Conservation (phyloP, 2,113 vertebrate genomes). For the Scomber scombrus region DNA sequence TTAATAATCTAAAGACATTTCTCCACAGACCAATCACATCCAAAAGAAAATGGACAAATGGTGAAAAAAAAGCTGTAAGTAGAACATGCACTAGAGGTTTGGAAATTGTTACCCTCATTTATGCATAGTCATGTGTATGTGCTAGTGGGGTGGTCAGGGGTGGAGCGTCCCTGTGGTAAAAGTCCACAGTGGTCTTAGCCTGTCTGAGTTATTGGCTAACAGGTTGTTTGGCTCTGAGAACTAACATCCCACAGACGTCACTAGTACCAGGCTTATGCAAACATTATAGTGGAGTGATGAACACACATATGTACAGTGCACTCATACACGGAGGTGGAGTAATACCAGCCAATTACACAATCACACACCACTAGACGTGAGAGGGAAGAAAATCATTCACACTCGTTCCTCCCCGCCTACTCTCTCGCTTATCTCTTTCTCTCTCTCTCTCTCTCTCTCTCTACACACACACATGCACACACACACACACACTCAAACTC, state of each 20-base stretch:
- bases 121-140: slow-evolving; percentile 66
- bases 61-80: not conserved
- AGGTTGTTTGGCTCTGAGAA: slow-evolving; percentile 59
- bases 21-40: slow-evolving; percentile 15
- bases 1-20: slow-evolving; percentile 34
- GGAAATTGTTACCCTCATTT: slow-evolving; percentile 54
- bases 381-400: slow-evolving; percentile 64
- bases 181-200: slow-evolving; percentile 65
- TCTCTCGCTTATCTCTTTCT: slow-evolving; percentile 24
- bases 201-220: slow-evolving; percentile 74
- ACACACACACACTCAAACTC: slow-evolving; percentile 22
- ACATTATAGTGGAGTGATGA: slow-evolving; percentile 70
- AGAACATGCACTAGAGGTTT: slow-evolving; percentile 22
- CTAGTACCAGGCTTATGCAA: slow-evolving; percentile 60
- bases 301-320: slow-evolving; percentile 52
- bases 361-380: slow-evolving; percentile 60
- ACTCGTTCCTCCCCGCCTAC: slow-evolving; percentile 35
- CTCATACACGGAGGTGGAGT: slow-evolving; percentile 55
- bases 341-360: slow-evolving; percentile 72
- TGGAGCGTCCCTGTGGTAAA: slow-evolving; percentile 65
- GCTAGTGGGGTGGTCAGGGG: slow-evolving; percentile 41
- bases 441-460: not conserved
- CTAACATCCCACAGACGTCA: slow-evolving; percentile 72
- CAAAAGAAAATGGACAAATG: slow-evolving; percentile 25
- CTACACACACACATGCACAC: not conserved